Evolutionary conservation across 2,797 vertebrate genomes (phyloP).

Genomic region (Myotis daubentonii): DNA sequence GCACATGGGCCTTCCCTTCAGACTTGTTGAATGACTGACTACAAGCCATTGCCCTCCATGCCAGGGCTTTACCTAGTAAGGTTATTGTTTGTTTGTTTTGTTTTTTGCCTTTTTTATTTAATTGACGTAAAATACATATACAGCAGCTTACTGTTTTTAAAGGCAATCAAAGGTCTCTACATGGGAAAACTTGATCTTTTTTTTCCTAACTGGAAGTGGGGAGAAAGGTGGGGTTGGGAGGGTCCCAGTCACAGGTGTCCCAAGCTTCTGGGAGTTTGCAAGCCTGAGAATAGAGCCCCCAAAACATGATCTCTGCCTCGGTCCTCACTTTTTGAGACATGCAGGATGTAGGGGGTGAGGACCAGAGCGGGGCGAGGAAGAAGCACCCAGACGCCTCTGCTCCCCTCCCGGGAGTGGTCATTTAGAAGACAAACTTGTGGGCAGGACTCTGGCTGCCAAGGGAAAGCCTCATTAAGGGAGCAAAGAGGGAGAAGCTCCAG

Average conservation of each 20-base stretch:
- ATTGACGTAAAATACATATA: neutral
- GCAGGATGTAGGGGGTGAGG: neutral
- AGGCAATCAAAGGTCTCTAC: neutral
- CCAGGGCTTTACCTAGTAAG: neutral
- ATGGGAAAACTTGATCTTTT: neutral
- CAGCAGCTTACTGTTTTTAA: slow-evolving; percentile 21
- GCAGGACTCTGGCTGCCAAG: neutral
- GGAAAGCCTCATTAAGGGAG: neutral
- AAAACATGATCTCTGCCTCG: neutral
- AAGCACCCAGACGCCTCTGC: neutral
- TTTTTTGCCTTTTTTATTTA: neutral
- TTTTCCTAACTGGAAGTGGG: neutral
- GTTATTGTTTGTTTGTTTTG: neutral
- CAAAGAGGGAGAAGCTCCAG: neutral
- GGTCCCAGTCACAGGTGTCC: neutral
- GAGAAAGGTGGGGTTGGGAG: neutral
- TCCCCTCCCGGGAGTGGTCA: neutral
- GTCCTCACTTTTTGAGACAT: neutral
- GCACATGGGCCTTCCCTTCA: accelerated
- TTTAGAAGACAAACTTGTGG: neutral
- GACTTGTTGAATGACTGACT: neutral
- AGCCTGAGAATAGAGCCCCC: neutral
- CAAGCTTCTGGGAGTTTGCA: neutral
- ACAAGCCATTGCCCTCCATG: neutral
- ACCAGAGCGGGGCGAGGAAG: neutral